Base-by-base conservation (phyloP, 2,797 vertebrate species). In the Pampus argenteus region DNA sequence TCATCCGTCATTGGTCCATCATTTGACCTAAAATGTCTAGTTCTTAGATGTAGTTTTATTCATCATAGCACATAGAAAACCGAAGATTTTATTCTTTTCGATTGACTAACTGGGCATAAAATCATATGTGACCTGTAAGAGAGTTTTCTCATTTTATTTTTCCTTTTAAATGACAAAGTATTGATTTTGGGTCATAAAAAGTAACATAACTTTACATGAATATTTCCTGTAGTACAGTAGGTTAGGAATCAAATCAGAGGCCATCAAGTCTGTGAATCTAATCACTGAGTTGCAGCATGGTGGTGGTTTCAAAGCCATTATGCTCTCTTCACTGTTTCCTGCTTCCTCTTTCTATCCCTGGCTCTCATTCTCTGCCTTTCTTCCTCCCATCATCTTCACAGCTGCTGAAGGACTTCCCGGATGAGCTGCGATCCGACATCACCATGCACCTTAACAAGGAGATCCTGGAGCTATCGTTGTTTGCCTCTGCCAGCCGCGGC, bases 371-470 rank as follows among this genome's bases (percentile, higher is more conserved):
- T 44, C 66, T 45, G 18, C 36, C 62, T 54, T 9, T 44, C 40
- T 20, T 2, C 36, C 4, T 59, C 29, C 23, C 45, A 11, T 66
- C 75, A 34, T 67, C 78, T 57, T 38, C 25, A 55, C 92, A 99
- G 98, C 96, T 99, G 80, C 90, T 99, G 89, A 99, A 96, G 90
- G 97, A 99, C 90, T 99, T 99, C 86, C 98, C 98, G 0, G 98
- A 99, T 0, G 98, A 99, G 91, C 90, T 99, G 81, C 96, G 97
- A 59, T 98, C 97, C 6, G 98, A 99, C 91, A 99, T 99, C 92
- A 98, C 97, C 82, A 99, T 98, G 98, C 95, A 99, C 92, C 94
- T 99, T 89, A 99, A 99, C 92, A 99, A 99, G 93, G 98, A 99
- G 92, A 98, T 99, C 91, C 92, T 99, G 68, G 97, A 99, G 90